These are phyloP conservation scores for Hoplostethus atlanticus DNA, from an alignment of 2,797 vertebrate genomes.

Conservation along the genomic window DNA sequence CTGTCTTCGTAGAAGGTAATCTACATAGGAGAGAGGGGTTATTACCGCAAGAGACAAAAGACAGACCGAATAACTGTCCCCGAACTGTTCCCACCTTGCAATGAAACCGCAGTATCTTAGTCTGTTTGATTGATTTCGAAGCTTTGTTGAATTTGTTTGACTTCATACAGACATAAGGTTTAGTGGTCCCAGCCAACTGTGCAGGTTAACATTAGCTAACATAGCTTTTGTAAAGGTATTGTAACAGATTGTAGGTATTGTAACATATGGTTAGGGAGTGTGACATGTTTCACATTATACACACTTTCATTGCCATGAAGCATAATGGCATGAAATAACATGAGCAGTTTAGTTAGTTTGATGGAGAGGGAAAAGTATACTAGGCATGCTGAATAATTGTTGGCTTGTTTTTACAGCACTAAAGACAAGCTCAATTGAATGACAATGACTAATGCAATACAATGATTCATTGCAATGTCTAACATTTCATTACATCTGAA, in stretches of 20 bases:
- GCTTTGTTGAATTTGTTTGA: too few relatives aligned
- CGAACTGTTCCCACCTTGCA: neutral
- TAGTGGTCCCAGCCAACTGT: constrained; percentile 38
- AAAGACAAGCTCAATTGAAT: neutral
- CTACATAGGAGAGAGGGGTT: constrained; percentile 55
- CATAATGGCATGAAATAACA: constrained; percentile 29
- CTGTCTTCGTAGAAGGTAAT: constrained; percentile 86
- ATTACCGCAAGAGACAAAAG: neutral
- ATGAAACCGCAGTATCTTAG: constrained; percentile 4
- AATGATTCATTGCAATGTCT: neutral
- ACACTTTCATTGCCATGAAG: neutral
- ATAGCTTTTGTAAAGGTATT: constrained; percentile 28
- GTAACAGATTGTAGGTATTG: too few relatives aligned
- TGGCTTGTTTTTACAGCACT: constrained; percentile 8
- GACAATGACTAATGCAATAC: neutral
- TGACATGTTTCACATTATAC: constrained; percentile 27
- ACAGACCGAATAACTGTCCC: constrained; percentile 6
- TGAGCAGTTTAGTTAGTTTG: constrained; percentile 21
- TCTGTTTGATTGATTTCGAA: neutral
- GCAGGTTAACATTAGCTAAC: constrained; percentile 37
- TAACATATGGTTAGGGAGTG: constrained; percentile 16
- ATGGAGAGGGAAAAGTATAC: constrained; percentile 7
- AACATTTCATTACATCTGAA: neutral
- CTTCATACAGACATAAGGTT: constrained; percentile 7
- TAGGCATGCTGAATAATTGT: constrained; percentile 18